Conservation (phyloP, 2,113 vertebrate species). For the Chionomys nivalis region DNA sequence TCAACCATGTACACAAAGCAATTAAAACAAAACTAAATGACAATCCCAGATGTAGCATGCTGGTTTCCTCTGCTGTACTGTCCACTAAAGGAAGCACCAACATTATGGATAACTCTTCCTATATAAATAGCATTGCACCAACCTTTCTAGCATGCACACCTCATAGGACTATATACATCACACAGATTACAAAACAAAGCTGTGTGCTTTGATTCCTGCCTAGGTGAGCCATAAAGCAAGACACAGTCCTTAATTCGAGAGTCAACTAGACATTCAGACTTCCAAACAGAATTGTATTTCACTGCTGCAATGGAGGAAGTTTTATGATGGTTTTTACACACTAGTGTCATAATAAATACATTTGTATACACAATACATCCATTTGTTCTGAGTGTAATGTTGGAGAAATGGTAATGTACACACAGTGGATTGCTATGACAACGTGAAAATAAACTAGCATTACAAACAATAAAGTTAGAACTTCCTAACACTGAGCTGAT, state of each 20-base stretch:
- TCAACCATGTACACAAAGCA: background rate
- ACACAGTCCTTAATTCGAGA: background rate
- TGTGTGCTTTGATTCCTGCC: background rate
- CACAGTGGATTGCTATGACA: background rate
- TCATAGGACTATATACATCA: background rate
- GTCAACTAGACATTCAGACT: background rate
- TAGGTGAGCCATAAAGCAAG: background rate
- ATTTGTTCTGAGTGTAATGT: background rate
- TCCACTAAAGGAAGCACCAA: background rate
- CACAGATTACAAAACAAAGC: background rate
- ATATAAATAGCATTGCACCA: background rate
- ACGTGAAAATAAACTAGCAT: background rate
- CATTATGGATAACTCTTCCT: background rate
- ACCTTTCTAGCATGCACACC: background rate
- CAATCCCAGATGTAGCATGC: background rate
- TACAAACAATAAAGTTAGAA: background rate
- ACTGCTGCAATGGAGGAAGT: background rate
- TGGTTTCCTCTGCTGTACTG: background rate
- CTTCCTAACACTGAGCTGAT: background rate
- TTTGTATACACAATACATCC: background rate
- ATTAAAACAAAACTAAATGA: constrained; percentile 30
- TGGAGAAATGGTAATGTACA: background rate
- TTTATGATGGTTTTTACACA: background rate
- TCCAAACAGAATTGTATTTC: background rate
- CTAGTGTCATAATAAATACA: background rate